Percentiles rank a stretch among this genome's conserved stretches.
Conservation (phyloP, 2,888 invertebrate genomes). For the Drosophila sordidapex region DNA sequence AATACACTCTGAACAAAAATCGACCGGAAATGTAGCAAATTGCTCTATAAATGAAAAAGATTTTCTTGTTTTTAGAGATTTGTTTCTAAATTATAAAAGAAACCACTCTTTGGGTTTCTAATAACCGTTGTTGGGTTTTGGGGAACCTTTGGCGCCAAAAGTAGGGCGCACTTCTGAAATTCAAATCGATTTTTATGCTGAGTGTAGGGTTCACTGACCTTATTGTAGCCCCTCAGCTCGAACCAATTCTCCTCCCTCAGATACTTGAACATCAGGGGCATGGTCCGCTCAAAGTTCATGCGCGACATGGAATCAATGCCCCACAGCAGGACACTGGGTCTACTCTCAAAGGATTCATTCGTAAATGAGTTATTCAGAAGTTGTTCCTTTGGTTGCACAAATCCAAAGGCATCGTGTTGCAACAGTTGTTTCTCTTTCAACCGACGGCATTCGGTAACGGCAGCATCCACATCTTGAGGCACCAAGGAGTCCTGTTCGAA, state of each 20-base stretch:
- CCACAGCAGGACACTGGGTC: constrained; percentile 89
- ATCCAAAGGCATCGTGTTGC: constrained; percentile 86
- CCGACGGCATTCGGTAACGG: constrained; percentile 83
- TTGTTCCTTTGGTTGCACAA: constrained; percentile 82
- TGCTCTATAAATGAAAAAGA: not conserved
- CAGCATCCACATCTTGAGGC: constrained; percentile 65
- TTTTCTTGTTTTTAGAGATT: not conserved
- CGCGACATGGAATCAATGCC: constrained; percentile 95
- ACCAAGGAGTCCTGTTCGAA: constrained; percentile 72
- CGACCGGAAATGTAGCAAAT: not conserved
- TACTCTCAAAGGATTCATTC: constrained; percentile 13
- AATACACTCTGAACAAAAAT: not conserved
- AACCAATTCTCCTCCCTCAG: constrained; percentile 89
- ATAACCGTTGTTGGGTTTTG: not conserved
- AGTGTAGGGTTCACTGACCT: constrained; percentile 79
- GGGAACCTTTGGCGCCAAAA: not conserved
- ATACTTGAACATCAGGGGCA: constrained; percentile 89
- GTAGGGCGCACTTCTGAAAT: no score
- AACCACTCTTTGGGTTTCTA: not conserved
- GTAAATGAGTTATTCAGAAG: not conserved
- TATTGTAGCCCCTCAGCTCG: constrained; percentile 90
- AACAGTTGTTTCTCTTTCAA: constrained; percentile 63
- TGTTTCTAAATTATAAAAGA: no score
- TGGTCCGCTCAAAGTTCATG: constrained; percentile 90
- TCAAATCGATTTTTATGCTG: no score